Evolutionary conservation across 2,113 vertebrate species (phyloP).

Genomic region (Taxidea taxus): DNA sequence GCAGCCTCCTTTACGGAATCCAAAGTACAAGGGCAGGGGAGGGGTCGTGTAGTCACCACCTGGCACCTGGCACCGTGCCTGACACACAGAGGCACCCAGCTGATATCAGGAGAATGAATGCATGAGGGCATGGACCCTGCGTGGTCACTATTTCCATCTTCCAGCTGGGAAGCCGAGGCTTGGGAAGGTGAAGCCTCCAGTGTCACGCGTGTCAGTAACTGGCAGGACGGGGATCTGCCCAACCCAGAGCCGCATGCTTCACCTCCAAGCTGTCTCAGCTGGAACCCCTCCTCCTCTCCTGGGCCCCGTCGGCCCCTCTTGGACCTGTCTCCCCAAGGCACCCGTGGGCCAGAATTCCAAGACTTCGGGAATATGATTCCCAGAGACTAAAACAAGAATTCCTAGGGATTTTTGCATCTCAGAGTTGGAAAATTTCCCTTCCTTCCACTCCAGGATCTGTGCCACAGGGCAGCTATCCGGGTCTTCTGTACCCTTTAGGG

Average conservation of each 20-base stretch:
- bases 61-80: not conserved
- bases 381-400: not conserved
- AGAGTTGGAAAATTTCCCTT: not conserved
- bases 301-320: not conserved
- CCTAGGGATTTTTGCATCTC: not conserved
- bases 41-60: not conserved
- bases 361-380: not conserved
- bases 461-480: not conserved
- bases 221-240: not conserved
- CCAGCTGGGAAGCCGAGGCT: not conserved
- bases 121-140: not conserved
- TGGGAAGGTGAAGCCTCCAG: not conserved
- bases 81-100: not conserved
- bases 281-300: not conserved
- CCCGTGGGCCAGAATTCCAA: not conserved
- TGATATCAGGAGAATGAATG: not conserved
- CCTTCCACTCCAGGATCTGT: not conserved
- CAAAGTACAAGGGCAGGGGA: not conserved
- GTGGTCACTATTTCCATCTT: not conserved
- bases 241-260: not conserved
- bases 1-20: not conserved
- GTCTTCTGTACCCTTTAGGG: not conserved
- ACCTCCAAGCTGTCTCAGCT: not conserved
- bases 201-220: not conserved
- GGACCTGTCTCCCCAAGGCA: not conserved